Percentiles rank a stretch among this genome's conserved stretches.
Evolutionary conservation across 1,140 invertebrate species (phyloP).

Genomic region (Rhagoletis zephyria): DNA sequence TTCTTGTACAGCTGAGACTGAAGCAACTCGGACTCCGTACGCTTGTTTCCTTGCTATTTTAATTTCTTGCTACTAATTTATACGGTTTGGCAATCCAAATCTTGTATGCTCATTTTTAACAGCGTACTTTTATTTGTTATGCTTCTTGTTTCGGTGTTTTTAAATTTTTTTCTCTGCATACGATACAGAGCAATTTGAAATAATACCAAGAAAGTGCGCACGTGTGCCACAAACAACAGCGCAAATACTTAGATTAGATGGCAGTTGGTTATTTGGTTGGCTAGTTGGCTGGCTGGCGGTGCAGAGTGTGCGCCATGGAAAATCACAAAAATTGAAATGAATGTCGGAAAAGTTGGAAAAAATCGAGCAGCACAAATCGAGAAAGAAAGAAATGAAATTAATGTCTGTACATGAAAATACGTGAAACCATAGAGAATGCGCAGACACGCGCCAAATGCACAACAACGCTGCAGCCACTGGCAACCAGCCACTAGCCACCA

Average conservation of each 20-base stretch:
- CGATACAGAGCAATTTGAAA: slow-evolving; percentile 11
- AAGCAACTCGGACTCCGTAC: not conserved
- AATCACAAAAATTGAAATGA: slow-evolving; percentile 40
- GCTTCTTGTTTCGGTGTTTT: not conserved
- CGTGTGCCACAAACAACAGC: slow-evolving; percentile 13
- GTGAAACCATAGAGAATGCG: slow-evolving; percentile 9
- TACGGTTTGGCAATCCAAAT: not conserved
- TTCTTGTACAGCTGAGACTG: not conserved
- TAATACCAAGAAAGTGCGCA: slow-evolving; percentile 39
- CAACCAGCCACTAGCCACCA: not conserved
- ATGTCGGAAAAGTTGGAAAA: slow-evolving; percentile 15
- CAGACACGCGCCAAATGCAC: slow-evolving; percentile 46
- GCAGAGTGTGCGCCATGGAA: not conserved
- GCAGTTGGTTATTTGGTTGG: too few species aligned
- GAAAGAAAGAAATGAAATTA: slow-evolving; percentile 30
- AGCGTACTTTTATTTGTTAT: not conserved
- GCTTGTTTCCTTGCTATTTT: not conserved
- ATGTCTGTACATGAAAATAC: slow-evolving; percentile 13
- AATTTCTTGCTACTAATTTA: not conserved
- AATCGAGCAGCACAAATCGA: not conserved
- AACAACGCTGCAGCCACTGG: not conserved
- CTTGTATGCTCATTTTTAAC: not conserved
- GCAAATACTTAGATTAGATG: slow-evolving; percentile 31
- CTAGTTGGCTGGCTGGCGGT: too few species aligned
- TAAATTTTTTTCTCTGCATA: not conserved